phyloP scores from a whole-genome alignment of 2,797 vertebrate genomes.

The Meda fulgida region DNA sequence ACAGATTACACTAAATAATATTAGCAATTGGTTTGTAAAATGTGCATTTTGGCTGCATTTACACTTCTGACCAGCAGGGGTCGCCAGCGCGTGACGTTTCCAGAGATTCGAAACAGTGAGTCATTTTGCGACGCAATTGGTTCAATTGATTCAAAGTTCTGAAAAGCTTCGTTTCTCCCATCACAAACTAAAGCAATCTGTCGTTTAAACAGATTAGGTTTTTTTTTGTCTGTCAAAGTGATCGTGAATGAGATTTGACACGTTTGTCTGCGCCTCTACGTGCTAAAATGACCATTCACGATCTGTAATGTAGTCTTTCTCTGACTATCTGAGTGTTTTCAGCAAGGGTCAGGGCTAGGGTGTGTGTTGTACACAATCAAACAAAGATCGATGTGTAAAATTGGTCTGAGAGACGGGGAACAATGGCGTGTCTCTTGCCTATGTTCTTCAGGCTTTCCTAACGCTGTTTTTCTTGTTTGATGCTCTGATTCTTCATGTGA shows the following conservation, averaged over 20 bases:
- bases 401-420: neutral
- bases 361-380: neutral
- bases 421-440: neutral
- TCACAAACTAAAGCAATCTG: neutral
- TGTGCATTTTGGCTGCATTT: neutral
- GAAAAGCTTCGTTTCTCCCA: neutral
- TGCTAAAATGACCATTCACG: neutral
- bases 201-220: neutral
- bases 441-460: too few relatives aligned
- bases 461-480: neutral
- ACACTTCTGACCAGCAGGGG: neutral
- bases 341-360: too few relatives aligned
- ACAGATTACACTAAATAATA: neutral
- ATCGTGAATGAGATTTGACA: neutral
- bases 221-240: neutral
- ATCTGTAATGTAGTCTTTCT: neutral
- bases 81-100: neutral
- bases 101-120: neutral
- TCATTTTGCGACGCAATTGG: neutral
- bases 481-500: neutral
- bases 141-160: neutral
- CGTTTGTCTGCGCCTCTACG: neutral
- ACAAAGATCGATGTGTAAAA: neutral
- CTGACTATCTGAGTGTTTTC: neutral
- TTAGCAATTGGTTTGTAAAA: neutral